These are phyloP conservation scores for Octodon degus DNA, from an alignment of 2,113 vertebrate genomes.

Conservation along the genomic window DNA sequence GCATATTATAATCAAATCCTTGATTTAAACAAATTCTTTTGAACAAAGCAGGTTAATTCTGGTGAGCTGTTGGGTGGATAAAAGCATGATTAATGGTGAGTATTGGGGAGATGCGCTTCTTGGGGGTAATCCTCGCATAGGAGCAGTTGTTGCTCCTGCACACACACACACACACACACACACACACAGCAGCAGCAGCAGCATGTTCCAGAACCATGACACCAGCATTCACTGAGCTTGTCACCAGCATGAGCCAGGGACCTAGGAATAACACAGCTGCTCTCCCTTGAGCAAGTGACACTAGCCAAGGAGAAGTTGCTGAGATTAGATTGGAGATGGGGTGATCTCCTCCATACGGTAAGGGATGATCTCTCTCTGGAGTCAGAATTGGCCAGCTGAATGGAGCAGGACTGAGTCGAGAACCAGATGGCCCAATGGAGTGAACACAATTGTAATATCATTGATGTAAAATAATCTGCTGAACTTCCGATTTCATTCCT, in stretches of 20 bases:
- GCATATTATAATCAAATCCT: conserved; percentile 54
- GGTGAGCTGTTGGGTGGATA: neutral
- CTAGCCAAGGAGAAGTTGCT: neutral
- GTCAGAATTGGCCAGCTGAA: neutral
- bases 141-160: neutral
- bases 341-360: neutral
- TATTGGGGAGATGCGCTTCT: neutral
- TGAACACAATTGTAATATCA: neutral
- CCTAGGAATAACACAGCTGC: neutral
- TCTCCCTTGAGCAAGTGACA: neutral
- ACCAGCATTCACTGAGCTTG: neutral
- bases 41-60: conserved; percentile 43
- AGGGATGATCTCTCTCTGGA: neutral
- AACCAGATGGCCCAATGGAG: neutral
- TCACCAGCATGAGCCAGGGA: neutral
- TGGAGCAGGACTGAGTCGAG: neutral
- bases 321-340: neutral
- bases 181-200: neutral
- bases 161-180: too few relatives aligned
- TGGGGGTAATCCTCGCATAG: neutral
- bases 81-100: neutral
- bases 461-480: neutral
- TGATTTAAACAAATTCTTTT: conserved; percentile 3
- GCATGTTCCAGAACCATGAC: neutral
- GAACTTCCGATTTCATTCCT: neutral